Evolutionary conservation across 2,797 vertebrate species (phyloP).

Genomic region (Phoxinus dragarum): DNA sequence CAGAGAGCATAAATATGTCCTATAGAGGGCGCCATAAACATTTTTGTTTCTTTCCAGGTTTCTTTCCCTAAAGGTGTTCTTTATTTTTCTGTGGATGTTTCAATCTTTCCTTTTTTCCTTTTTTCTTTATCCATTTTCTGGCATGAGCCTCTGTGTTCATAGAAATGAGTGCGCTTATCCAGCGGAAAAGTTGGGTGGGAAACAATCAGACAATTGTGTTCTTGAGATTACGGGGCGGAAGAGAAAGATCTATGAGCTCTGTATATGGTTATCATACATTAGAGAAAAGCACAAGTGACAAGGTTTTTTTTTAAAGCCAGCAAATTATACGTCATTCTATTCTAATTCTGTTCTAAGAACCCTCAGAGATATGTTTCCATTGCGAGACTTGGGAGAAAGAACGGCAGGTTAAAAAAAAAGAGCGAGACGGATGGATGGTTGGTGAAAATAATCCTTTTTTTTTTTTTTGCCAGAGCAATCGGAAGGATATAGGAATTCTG

Average conservation of each 20-base stretch:
- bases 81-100: background rate
- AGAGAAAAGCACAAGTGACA: conserved; percentile 23
- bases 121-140: conserved; percentile 13
- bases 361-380: conserved; percentile 21
- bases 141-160: background rate
- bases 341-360: background rate
- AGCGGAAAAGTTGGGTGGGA: conserved; percentile 37
- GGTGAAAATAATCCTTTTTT: conserved; percentile 36
- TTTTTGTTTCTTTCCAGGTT: background rate
- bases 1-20: conserved; percentile 20
- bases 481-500: conserved; percentile 43
- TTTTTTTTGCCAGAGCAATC: conserved; percentile 34
- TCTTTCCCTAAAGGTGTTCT: background rate
- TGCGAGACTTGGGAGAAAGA: background rate
- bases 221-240: background rate
- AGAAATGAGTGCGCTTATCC: conserved; percentile 18
- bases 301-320: conserved; percentile 13
- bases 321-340: background rate
- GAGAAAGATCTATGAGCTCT: conserved; percentile 16
- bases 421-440: background rate
- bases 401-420: background rate
- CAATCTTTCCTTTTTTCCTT: background rate
- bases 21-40: conserved; percentile 47
- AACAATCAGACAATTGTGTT: conserved; percentile 49
- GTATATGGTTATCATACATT: conserved; percentile 35